These are phyloP conservation scores for Seriola aureovittata DNA, from an alignment of 2,113 vertebrate species.

Conservation along the genomic window DNA sequence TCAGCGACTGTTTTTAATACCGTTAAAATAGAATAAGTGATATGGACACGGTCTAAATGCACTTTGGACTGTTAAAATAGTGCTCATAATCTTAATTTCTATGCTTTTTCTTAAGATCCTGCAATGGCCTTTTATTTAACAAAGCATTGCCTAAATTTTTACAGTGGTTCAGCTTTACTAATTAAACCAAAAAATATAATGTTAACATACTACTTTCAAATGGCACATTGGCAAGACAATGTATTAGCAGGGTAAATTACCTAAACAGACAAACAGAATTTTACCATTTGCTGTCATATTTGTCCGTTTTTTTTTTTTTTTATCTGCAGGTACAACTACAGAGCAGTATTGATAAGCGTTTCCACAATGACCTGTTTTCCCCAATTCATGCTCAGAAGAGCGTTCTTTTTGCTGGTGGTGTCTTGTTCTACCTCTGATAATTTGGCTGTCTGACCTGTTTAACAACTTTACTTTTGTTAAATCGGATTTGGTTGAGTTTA, in stretches of 20 bases:
- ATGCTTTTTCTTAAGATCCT: no score
- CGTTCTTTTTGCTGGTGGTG: not conserved
- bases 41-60: no score
- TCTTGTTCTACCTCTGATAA: not conserved
- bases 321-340: not conserved
- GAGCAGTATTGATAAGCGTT: slow-evolving; percentile 12
- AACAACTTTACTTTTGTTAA: not conserved
- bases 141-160: not conserved
- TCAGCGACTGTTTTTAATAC: no score
- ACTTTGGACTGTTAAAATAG: no score
- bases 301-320: not conserved
- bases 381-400: not conserved
- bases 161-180: not conserved
- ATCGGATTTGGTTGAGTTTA: not conserved
- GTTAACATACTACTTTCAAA: not conserved
- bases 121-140: not conserved
- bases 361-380: slow-evolving; percentile 49
- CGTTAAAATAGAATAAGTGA: no score
- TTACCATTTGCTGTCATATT: not conserved
- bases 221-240: not conserved
- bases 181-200: no score
- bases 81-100: no score
- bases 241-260: not conserved
- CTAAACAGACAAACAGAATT: not conserved
- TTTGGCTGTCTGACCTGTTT: slow-evolving; percentile 7